Evolutionary conservation across 2,888 invertebrate species (phyloP), one percentile per base, ranked within the genome.

Genomic region (Phortica okadai): DNA sequence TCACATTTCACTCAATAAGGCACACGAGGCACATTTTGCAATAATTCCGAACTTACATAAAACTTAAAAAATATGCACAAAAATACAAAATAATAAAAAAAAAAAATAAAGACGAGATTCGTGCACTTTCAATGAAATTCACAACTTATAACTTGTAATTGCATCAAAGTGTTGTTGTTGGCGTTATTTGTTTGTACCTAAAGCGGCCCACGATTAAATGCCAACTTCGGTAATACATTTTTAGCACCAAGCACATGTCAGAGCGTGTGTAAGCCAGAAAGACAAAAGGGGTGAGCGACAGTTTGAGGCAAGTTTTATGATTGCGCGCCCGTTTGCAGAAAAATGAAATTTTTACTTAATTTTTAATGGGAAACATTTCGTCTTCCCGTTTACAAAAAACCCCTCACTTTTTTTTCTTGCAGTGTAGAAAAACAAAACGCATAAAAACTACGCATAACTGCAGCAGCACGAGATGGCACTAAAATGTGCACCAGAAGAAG

Each of bases 341-440:
- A 79, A 78, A 80, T 83, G 84, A 86, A 88, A 88, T 88, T 88
- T 88, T 33, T 89, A 89, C 88, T 89, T 87, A 88, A 88, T 89
- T 88, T 72, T 88, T 89, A 88, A 88, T 88, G 88, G 87, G 83
- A 85, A 45, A 69, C 7, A 16, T 21, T 54, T 56, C 45, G 25
- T 33, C 64, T 64, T 10, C 11, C n/a, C 54, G 54, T 54, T 54
- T 10, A 33, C 33, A 33, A 33, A 10, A 14, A 2, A 0, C 64
- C 11, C 41, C 6, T 56, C 6, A 3, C 10, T 16, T 69, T 69
- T 45, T 16, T 21, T 62, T 62, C 62, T 78, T 79, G 66, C 79
- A 78, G 16, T 33, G 41, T 41, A 64, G 25, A 64, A 67, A 78
- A 79, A 78, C 79, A 78, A 77, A 79, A 79, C 78, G 76, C 81